Evolutionary conservation across 1,140 invertebrate genomes (phyloP).

Genomic region (Nasonia vitripennis): DNA sequence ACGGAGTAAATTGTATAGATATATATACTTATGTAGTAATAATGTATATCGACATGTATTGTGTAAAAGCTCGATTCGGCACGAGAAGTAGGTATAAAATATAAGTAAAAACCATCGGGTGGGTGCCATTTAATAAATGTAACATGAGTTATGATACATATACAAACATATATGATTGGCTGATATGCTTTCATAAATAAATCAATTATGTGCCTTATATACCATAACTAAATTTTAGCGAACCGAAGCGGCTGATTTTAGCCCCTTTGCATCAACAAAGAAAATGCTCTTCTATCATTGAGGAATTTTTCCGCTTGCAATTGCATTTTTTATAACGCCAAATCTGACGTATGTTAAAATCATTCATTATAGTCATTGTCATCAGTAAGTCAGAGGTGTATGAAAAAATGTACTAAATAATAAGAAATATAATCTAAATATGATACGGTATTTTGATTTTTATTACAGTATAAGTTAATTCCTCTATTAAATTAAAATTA

Average conservation of each 20-base stretch:
- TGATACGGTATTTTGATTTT: background rate
- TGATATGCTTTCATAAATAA: constrained; percentile 40
- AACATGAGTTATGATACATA: background rate
- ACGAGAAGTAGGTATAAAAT: background rate
- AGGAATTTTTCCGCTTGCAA: constrained; percentile 12
- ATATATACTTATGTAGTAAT: background rate
- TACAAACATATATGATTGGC: constrained; percentile 7
- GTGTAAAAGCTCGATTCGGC: background rate
- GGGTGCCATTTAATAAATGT: constrained; percentile 28
- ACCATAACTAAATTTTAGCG: constrained; percentile 10
- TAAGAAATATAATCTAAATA: constrained; percentile 29
- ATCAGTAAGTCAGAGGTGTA: constrained; percentile 23
- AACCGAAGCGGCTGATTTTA: background rate
- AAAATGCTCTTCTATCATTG: background rate
- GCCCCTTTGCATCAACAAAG: background rate
- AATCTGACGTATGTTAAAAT: constrained; percentile 21
- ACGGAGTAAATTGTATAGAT: background rate
- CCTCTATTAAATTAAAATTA: background rate
- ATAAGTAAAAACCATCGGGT: background rate
- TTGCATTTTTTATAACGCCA: constrained; percentile 6
- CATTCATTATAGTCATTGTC: constrained; percentile 19
- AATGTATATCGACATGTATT: background rate
- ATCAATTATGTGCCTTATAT: constrained; percentile 48
- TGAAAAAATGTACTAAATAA: constrained; percentile 23
- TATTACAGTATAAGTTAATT: background rate